Base-by-base conservation (phyloP, 2,113 vertebrate species). In the Odontophorus gujanensis region DNA sequence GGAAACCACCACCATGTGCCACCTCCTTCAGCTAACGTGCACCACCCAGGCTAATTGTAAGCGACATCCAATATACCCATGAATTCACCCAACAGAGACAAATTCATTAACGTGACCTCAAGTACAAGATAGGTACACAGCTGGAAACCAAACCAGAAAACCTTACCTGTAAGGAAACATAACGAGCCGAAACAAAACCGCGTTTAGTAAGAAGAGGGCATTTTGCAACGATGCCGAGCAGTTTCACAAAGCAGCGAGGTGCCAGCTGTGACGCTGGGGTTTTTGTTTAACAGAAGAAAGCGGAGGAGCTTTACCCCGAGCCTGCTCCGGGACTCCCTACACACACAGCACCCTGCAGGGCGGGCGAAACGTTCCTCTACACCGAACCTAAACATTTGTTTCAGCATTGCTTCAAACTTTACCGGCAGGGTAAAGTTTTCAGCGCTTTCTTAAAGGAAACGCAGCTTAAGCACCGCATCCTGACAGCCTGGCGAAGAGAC, bases 231-330 rank as follows among this genome's bases (percentile, higher is more conserved):
- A 84, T 22, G 50, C n/a, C 36, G 43, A 63, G n/a, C 32, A 84
- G 1, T 15, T 63, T 85, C 67, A 58, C 24, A 43, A 62, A 51
- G 59, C 3, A 34, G n/a, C 20, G 43, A 65, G 34, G 57, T 47
- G 15, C 71, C 53, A 89, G 53, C 34, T 11, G 45, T 25, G 57
- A 57, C 71, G 81, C 90, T 16, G 14, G 63, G 66, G 67, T 16
- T 84, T 95, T 95, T 87, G 84, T 93, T 90, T 84, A 75, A 73
- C 47, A 67, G 16, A 17, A 47, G 32, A 71, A 45, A 32, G 51
- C 73, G 1, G 68, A 45, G 25, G 0, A 42, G 22, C 2, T 58
- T 11, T 63, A 53, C 36, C 62, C 53, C 6, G 0, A 0, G 45
- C 42, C 47, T 10, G 24, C 55, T 68, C 72, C 2, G 38, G 30